phyloP scores from a whole-genome alignment of 2,113 vertebrate species.

The Grammomys dolichurus region DNA sequence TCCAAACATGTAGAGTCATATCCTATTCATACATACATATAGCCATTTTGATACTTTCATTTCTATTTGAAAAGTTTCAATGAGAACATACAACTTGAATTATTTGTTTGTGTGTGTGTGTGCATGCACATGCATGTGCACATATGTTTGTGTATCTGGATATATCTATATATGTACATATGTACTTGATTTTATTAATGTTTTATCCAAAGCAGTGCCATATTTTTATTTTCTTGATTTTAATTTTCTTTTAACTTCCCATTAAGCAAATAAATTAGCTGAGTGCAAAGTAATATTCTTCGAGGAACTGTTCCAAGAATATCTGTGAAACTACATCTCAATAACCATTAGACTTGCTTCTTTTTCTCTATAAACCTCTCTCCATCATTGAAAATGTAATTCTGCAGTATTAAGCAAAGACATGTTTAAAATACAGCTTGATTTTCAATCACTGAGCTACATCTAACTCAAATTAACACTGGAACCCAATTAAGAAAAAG shows the following conservation, averaged over 20 bases:
- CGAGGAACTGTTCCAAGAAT: conserved; percentile 75
- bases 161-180: neutral
- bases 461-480: conserved; percentile 59
- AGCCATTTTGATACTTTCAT: too few species aligned
- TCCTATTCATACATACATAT: too few species aligned
- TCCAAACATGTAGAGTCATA: conserved; percentile 9
- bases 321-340: conserved; percentile 80
- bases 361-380: conserved; percentile 67
- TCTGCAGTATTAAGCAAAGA: conserved; percentile 66
- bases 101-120: too few species aligned
- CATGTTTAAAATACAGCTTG: conserved; percentile 61
- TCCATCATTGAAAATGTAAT: conserved; percentile 60
- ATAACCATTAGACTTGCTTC: conserved; percentile 78
- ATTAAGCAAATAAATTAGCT: conserved; percentile 79
- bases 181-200: neutral
- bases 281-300: conserved; percentile 78
- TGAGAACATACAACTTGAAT: too few species aligned
- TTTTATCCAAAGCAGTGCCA: conserved; percentile 14
- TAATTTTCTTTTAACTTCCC: conserved; percentile 65
- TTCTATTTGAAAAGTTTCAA: too few species aligned
- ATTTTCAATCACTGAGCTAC: conserved; percentile 50
- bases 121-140: neutral
- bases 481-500: conserved; percentile 45
- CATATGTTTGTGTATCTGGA: neutral
- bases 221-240: conserved; percentile 54